Evolutionary conservation across 2,797 vertebrate species (phyloP).

Genomic region (Aeoliscus strigatus): DNA sequence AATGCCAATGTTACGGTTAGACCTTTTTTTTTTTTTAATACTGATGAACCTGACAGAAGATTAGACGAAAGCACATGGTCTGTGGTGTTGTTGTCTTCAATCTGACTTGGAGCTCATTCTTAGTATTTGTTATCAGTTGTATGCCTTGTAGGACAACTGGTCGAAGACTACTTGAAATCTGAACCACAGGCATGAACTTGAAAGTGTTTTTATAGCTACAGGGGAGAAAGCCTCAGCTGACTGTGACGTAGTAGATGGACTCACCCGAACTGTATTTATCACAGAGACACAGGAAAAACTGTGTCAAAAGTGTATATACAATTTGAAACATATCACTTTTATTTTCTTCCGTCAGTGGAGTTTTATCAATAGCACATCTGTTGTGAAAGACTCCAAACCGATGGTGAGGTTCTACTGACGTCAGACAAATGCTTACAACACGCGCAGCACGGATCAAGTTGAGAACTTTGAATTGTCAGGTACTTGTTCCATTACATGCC

Average conservation of each 20-base stretch:
- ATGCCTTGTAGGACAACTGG: background rate
- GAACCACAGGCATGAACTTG: slow-evolving; percentile 17
- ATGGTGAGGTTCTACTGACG: slow-evolving; percentile 44
- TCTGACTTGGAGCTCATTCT: too few species aligned
- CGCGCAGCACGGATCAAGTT: slow-evolving; percentile 33
- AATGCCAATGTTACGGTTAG: slow-evolving; percentile 24
- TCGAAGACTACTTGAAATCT: slow-evolving; percentile 4
- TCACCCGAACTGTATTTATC: slow-evolving; percentile 37
- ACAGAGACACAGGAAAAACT: slow-evolving; percentile 21
- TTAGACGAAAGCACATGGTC: slow-evolving; percentile 4
- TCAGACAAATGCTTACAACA: slow-evolving; percentile 65
- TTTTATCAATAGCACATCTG: too few species aligned
- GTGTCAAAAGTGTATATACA: too few species aligned
- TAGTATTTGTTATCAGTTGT: slow-evolving; percentile 8
- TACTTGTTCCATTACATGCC: slow-evolving; percentile 46
- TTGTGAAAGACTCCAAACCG: slow-evolving; percentile 33
- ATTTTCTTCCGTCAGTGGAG: too few species aligned
- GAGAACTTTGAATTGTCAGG: slow-evolving; percentile 55
- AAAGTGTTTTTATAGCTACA: slow-evolving; percentile 5
- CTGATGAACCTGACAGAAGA: slow-evolving; percentile 16
- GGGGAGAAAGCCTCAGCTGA: slow-evolving; percentile 6
- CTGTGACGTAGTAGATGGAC: slow-evolving; percentile 9
- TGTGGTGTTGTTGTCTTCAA: too few species aligned
- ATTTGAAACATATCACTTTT: too few species aligned
- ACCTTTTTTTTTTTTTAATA: slow-evolving; percentile 19